Conservation (phyloP, 2,888 invertebrate genomes). For the Luperina testacea region DNA sequence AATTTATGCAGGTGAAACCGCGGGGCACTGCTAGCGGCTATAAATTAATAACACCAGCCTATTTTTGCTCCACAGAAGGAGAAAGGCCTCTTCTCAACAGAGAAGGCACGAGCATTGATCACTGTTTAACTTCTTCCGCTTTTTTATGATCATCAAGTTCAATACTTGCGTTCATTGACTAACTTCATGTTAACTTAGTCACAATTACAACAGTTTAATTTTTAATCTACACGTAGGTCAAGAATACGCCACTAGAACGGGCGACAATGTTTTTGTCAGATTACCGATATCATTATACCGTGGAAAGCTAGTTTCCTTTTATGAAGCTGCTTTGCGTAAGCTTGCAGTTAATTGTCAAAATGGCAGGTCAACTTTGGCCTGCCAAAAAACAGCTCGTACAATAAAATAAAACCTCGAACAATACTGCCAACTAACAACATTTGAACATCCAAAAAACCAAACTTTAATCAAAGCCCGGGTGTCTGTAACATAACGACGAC, state of each 20-base stretch:
- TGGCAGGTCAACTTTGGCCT: neutral
- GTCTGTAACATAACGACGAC: constrained; percentile 35
- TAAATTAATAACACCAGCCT: neutral
- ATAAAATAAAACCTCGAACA: constrained; percentile 15
- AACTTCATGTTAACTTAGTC: neutral
- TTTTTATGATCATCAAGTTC: neutral
- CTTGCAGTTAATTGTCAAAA: neutral
- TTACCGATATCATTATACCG: neutral
- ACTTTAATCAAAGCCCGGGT: constrained; percentile 37
- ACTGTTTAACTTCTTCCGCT: neutral
- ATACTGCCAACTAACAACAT: constrained; percentile 13
- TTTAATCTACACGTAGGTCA: neutral
- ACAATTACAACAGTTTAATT: neutral
- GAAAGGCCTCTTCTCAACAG: neutral
- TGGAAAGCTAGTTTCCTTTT: neutral
- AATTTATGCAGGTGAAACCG: no score
- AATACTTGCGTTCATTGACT: neutral
- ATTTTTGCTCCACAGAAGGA: neutral
- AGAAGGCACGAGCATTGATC: neutral
- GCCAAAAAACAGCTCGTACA: neutral
- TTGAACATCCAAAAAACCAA: constrained; percentile 17
- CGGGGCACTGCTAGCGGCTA: no score
- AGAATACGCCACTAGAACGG: neutral
- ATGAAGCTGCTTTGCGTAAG: neutral
- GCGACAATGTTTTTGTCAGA: neutral